Base-by-base conservation (phyloP, 2,888 invertebrate species). In the Noctua janthe region DNA sequence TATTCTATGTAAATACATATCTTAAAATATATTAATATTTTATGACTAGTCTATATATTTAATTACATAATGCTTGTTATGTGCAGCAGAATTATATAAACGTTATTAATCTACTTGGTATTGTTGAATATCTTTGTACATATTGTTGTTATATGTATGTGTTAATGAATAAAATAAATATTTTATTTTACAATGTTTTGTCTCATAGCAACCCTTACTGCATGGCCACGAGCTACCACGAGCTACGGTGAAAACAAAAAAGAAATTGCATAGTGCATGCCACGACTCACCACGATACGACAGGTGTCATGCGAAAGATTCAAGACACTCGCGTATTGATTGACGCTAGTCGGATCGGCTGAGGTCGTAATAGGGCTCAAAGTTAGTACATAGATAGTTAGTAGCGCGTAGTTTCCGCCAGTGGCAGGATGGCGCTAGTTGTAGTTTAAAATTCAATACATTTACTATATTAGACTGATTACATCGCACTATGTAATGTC, bases 31-130 rank as follows among this genome's bases (percentile, higher is more conserved):
- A 85, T 87, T 87, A 84, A 83, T 76, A 78, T 82, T 81, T 62
- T 79, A 79, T 90, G 89, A 89, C 89, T 89, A 89, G 89, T 80
- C 90, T 88, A 90, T 71, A 47, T 81, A 74, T 79, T 76, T 43
- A 76, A 77, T 73, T 78, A 81, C 59, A 82, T 76, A 76, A 70
- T 80, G 74, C 69, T 47, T 69, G 49, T 67, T 73, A 66, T 71
- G 73, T 73, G 70, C 62, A 69, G 47, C 66, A 71, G 71, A 54
- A 69, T 70, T 59, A 47, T 35, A 64, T 71, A 76, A 71, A 73
- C 23, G 29, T 54, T 54, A 49, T 39, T 59, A n/a, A 62, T 87
- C 15, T 76, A 76, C 71, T 74, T 29, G 66, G 70, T 69, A 79
- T 64, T 47, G 67, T 76, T 66, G n/a, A 69, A 88, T 81, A 85